Percentiles rank a stretch among this genome's conserved stretches.
phyloP scores from a whole-genome alignment of 2,888 invertebrate genomes.

The Chrysopilus asiliformis region DNA sequence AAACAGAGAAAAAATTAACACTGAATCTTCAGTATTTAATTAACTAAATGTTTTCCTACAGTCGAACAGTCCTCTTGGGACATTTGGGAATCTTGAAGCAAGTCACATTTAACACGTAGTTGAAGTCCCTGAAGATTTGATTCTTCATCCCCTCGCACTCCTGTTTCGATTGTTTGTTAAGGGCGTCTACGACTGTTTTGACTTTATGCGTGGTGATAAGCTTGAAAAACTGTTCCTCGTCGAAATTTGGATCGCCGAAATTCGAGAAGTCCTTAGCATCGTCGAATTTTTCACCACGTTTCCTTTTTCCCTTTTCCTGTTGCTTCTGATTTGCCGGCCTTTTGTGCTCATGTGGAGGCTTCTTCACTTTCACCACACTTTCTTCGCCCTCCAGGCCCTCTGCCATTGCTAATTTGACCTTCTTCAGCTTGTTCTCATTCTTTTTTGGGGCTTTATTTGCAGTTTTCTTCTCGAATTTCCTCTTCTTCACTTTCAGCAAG shows the following conservation, averaged over 20 bases:
- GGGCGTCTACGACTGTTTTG: conserved; percentile 22
- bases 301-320: no score
- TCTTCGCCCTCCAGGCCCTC: no score
- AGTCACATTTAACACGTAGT: conserved; percentile 24
- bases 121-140: conserved; percentile 28
- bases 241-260: not conserved
- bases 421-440: no score
- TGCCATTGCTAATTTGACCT: no score
- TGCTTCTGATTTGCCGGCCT: no score
- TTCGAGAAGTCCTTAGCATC: no score
- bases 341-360: no score
- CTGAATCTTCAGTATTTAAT: not conserved
- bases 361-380: no score
- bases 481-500: no score
- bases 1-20: conserved; percentile 10
- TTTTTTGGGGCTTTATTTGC: no score
- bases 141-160: conserved; percentile 23
- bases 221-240: not conserved
- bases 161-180: conserved; percentile 21
- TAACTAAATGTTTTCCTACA: conserved; percentile 38
- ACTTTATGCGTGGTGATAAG: conserved; percentile 16
- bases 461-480: no score
- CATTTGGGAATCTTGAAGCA: conserved; percentile 51
- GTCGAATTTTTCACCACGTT: no score
- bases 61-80: conserved; percentile 44